Evolutionary conservation across 2,113 vertebrate species (phyloP).

Genomic region (Myodes glareolus): DNA sequence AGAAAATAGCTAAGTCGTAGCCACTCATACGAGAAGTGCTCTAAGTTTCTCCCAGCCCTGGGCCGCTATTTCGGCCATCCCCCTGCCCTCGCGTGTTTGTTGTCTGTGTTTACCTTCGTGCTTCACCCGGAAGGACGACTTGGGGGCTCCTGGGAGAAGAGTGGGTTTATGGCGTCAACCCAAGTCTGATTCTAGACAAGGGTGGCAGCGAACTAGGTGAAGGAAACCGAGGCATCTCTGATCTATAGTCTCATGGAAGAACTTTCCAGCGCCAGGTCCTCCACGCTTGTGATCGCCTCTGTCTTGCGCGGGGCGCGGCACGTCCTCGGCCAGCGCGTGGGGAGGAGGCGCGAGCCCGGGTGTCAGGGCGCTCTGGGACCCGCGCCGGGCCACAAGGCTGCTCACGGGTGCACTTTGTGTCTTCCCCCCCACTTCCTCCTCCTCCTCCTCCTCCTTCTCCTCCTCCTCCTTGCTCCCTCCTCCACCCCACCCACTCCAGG

Average conservation of each 20-base stretch:
- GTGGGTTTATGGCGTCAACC: background rate
- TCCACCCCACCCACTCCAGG: constrained; percentile 85
- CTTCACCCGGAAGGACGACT: constrained; percentile 47
- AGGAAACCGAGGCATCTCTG: constrained; percentile 44
- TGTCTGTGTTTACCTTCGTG: constrained; percentile 59
- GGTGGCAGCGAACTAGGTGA: constrained; percentile 3
- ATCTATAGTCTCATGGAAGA: constrained; percentile 15
- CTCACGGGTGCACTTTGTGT: constrained; percentile 87
- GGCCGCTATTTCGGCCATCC: background rate
- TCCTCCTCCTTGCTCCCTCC: constrained; percentile 61
- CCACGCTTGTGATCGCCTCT: background rate
- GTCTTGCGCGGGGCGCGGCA: background rate
- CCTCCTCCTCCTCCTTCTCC: background rate
- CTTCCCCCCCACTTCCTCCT: constrained; percentile 75
- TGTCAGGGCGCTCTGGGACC: constrained; percentile 16
- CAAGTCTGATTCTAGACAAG: constrained; percentile 20
- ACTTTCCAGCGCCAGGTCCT: constrained; percentile 54
- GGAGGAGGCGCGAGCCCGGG: constrained; percentile 60
- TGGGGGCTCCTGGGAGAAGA: constrained; percentile 37
- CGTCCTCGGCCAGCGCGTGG: constrained; percentile 3
- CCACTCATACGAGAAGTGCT: constrained; percentile 31
- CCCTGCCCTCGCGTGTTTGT: background rate
- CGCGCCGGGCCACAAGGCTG: constrained; percentile 68
- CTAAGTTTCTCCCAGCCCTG: constrained; percentile 12
- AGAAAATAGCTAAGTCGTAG: constrained; percentile 13